These are phyloP conservation scores for Elgonia sp. DNA, from an alignment of 2,888 invertebrate species.

Conservation along the genomic window DNA sequence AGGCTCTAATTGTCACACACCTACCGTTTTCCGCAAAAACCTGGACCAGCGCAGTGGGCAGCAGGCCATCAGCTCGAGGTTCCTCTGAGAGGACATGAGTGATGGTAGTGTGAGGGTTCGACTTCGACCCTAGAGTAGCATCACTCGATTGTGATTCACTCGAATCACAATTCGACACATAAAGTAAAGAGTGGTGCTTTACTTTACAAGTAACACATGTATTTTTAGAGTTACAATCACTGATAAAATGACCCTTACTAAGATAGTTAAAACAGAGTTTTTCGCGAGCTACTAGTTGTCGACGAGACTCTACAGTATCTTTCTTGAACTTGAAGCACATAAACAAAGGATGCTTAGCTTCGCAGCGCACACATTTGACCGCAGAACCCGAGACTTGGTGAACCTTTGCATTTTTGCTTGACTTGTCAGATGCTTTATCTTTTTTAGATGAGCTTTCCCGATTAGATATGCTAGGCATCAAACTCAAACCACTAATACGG, in stretches of 20 bases:
- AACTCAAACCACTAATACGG: background rate
- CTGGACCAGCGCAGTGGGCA: background rate
- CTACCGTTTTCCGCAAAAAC: background rate
- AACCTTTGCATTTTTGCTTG: constrained; percentile 2
- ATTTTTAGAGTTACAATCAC: constrained; percentile 12
- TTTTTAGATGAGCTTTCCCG: background rate
- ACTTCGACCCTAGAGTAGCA: background rate
- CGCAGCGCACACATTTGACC: constrained; percentile 24
- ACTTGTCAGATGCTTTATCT: background rate
- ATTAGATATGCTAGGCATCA: background rate
- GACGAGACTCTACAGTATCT: background rate
- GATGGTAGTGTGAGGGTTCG: background rate
- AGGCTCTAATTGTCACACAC: background rate
- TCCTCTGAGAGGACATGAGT: constrained; percentile 1
- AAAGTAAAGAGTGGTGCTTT: constrained; percentile 14
- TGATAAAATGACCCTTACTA: constrained; percentile 5
- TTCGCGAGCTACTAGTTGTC: background rate
- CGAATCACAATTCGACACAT: background rate
- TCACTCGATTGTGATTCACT: too few relatives aligned
- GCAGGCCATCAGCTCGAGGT: background rate
- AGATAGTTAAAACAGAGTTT: constrained; percentile 7
- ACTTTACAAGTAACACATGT: constrained; percentile 9
- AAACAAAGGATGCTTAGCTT: constrained; percentile 32
- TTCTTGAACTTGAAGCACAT: constrained; percentile 28
- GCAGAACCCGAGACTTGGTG: constrained; percentile 26